Percentiles rank a stretch among this genome's conserved stretches.
Evolutionary conservation across 2,888 invertebrate genomes (phyloP).

Genomic region (Colostygia pectinataria): DNA sequence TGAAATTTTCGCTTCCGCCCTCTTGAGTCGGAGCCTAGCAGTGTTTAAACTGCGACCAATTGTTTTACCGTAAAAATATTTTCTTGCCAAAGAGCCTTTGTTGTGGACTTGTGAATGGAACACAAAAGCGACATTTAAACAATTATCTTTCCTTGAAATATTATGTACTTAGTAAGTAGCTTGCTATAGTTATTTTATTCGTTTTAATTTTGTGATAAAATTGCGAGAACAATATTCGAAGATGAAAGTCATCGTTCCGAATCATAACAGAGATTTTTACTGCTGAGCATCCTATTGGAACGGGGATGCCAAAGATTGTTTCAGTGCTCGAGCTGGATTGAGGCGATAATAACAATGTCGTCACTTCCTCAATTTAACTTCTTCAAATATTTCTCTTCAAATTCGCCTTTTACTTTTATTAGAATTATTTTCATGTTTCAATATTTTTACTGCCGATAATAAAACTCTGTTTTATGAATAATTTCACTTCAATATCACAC

Average conservation of each 20-base stretch:
- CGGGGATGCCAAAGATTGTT: conserved; percentile 69
- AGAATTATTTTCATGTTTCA: conserved; percentile 28
- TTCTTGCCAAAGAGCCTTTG: conserved; percentile 39
- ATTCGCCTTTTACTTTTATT: conserved; percentile 66
- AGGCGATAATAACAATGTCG: conserved; percentile 78
- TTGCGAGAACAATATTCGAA: conserved; percentile 52
- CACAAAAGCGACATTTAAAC: conserved; percentile 39
- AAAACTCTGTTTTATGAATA: conserved; percentile 22
- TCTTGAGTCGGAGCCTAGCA: conserved; percentile 64
- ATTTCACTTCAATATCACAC: conserved; percentile 12
- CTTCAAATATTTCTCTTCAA: conserved; percentile 68
- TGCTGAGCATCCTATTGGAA: conserved; percentile 63
- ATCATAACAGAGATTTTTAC: conserved; percentile 71
- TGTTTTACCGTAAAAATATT: conserved; percentile 60
- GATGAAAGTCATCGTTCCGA: conserved; percentile 59
- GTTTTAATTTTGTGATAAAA: conserved; percentile 36
- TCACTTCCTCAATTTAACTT: conserved; percentile 77
- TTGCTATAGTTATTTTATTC: conserved; percentile 21
- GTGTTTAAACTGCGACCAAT: conserved; percentile 65
- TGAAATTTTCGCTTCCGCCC: conserved; percentile 68
- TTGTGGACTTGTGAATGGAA: conserved; percentile 33
- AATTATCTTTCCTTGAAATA: conserved; percentile 28
- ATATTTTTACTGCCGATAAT: conserved; percentile 28
- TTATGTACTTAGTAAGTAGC: conserved; percentile 3
- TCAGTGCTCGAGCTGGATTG: conserved; percentile 63